Percentiles rank a stretch among this genome's conserved stretches.
Evolutionary conservation across 2,113 vertebrate genomes (phyloP).

Genomic region (Mirza zaza): DNA sequence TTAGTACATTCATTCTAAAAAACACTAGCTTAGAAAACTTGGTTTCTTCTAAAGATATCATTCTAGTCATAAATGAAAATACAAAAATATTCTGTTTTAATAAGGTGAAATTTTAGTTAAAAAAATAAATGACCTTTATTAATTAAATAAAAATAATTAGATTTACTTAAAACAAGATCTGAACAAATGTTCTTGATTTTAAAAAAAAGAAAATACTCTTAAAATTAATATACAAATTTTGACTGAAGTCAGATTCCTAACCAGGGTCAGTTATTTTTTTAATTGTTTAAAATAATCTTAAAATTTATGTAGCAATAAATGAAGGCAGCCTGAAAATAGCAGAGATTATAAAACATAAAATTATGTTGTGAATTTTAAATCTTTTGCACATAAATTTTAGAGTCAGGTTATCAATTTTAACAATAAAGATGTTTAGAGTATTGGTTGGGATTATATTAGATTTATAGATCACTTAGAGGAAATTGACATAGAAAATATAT

Average conservation of each 20-base stretch:
- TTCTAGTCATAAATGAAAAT: background rate
- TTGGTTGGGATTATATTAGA: background rate
- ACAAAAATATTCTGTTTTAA: background rate
- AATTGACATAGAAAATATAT: background rate
- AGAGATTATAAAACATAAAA: background rate
- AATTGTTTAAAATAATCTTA: background rate
- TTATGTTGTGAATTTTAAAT: background rate
- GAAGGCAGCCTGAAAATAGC: background rate
- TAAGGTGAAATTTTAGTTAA: background rate
- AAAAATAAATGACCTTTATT: background rate
- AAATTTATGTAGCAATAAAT: background rate
- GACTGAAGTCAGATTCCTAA: background rate
- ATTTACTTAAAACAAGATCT: background rate
- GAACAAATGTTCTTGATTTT: background rate
- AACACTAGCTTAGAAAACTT: background rate
- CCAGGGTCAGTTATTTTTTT: background rate
- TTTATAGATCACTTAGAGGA: background rate
- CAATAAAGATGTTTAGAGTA: background rate
- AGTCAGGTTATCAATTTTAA: background rate
- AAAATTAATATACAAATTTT: background rate
- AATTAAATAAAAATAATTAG: background rate
- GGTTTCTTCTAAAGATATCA: background rate
- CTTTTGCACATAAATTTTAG: background rate
- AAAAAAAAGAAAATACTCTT: background rate
- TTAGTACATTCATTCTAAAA: background rate